Percentiles rank a stretch among this genome's conserved stretches.
These are phyloP conservation scores for Dasypus novemcinctus DNA, from an alignment of 2,113 vertebrate genomes.

Conservation along the genomic window DNA sequence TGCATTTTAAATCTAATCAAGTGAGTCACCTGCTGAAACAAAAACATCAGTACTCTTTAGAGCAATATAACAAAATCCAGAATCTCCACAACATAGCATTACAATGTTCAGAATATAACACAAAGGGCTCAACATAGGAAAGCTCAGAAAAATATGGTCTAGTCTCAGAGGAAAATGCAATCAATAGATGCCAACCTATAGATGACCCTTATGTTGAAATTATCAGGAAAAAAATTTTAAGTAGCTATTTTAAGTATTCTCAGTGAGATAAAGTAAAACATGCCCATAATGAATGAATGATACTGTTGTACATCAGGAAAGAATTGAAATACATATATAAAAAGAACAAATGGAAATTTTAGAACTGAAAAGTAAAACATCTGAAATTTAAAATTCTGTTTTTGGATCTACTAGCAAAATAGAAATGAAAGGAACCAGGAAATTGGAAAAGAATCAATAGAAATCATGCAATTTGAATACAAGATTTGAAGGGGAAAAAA, in stretches of 20 bases:
- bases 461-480: background rate
- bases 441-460: background rate
- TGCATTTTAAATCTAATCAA: constrained; percentile 1
- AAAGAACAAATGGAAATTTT: background rate
- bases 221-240: constrained; percentile 3
- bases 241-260: background rate
- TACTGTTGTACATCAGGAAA: background rate
- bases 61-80: constrained; percentile 44
- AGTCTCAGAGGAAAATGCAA: background rate
- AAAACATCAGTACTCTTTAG: constrained; percentile 20
- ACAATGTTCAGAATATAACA: background rate
- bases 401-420: background rate
- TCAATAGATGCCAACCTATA: background rate
- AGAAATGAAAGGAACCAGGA: background rate
- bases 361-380: background rate
- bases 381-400: background rate
- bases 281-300: background rate
- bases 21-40: background rate
- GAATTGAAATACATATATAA: background rate
- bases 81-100: background rate
- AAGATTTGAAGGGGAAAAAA: background rate
- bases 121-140: background rate
- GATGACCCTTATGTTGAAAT: background rate
- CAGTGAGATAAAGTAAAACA: background rate
- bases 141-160: background rate